Conservation (phyloP, 2,113 vertebrate species). For the Corythornis cristatus region DNA sequence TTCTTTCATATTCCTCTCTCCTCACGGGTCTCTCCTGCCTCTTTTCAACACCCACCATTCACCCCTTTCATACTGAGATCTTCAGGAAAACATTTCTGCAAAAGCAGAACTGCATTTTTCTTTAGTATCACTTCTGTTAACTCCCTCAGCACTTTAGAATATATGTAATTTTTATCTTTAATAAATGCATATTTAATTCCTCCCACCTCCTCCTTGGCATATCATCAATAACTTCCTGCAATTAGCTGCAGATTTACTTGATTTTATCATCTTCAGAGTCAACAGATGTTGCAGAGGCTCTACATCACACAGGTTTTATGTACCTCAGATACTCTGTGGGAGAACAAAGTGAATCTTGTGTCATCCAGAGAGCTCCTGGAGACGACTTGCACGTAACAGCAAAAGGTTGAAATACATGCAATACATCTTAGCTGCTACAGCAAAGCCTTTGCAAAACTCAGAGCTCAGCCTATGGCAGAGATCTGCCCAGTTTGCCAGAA, state of each 20-base stretch:
- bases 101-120: conserved; percentile 33
- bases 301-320: background rate
- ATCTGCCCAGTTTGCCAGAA: background rate
- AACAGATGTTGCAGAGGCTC: background rate
- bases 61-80: background rate
- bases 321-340: background rate
- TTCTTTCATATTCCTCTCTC: background rate
- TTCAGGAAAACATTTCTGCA: conserved; percentile 26
- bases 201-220: conserved; percentile 13
- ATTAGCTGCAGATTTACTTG: conserved; percentile 26
- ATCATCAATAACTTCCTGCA: conserved; percentile 45
- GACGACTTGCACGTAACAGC: background rate
- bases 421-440: background rate
- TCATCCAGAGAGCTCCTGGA: background rate
- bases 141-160: background rate
- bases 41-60: conserved; percentile 9
- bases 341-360: background rate
- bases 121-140: conserved; percentile 23
- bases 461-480: background rate
- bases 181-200: conserved; percentile 46
- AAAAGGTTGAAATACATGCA: background rate
- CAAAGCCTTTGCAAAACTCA: background rate
- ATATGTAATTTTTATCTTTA: background rate
- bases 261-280: conserved; percentile 29
- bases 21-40: background rate